A percentile compares a stretch with the other conserved stretches of the same genome.
Evolutionary conservation across 1,140 invertebrate genomes (phyloP).

Genomic region (Elysia chlorotica): DNA sequence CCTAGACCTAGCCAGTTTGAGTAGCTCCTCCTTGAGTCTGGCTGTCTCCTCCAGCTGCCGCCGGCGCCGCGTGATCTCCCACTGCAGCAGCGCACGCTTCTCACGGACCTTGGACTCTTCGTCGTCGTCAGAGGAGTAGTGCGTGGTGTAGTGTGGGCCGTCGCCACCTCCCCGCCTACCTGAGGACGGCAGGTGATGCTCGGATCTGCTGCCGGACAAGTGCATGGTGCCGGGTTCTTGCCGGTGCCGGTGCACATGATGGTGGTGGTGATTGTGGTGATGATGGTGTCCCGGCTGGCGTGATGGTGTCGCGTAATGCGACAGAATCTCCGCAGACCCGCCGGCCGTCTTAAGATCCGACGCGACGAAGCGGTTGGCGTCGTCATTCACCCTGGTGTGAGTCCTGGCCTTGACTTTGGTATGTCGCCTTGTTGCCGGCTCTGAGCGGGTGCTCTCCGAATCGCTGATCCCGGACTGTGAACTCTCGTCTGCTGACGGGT

Average conservation of each 20-base stretch:
- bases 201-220: conserved; percentile 34
- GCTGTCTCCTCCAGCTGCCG: conserved; percentile 71
- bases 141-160: too few species aligned
- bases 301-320: too few species aligned
- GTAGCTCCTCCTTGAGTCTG: conserved; percentile 67
- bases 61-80: conserved; percentile 70
- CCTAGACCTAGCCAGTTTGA: conserved; percentile 52
- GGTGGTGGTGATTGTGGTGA: too few species aligned
- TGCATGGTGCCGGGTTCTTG: conserved; percentile 1
- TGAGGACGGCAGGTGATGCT: too few species aligned
- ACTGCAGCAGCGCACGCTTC: conserved; percentile 70
- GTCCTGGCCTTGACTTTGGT: conserved; percentile 41
- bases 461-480: conserved; percentile 56
- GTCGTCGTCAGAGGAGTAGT: too few species aligned
- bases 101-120: conserved; percentile 57
- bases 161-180: too few species aligned
- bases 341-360: too few species aligned
- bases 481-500: conserved; percentile 47
- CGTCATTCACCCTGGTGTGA: too few species aligned
- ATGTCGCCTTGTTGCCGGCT: conserved; percentile 43
- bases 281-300: too few species aligned
- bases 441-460: conserved; percentile 53
- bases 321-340: too few species aligned
- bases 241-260: background rate
- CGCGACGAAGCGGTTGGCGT: too few species aligned